These are phyloP conservation scores for Erinaceus europaeus DNA, from an alignment of 2,113 vertebrate species.

Conservation along the genomic window DNA sequence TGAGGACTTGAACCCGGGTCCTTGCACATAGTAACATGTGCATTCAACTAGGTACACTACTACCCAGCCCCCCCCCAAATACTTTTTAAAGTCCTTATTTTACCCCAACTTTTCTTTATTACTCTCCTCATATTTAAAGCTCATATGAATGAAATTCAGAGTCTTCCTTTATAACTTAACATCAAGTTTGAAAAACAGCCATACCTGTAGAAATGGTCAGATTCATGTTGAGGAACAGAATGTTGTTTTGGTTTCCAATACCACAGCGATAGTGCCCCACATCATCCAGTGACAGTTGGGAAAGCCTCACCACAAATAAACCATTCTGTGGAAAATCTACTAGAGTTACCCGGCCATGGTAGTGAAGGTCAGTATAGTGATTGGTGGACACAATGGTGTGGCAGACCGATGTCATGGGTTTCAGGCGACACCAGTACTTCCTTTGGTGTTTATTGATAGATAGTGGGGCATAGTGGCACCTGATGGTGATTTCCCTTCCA, in stretches of 20 bases:
- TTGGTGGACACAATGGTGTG: conserved; percentile 76
- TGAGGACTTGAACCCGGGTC: too few species aligned
- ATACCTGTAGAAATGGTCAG: conserved; percentile 74
- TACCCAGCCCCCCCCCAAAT: too few species aligned
- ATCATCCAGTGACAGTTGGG: conserved; percentile 57
- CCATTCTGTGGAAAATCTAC: conserved; percentile 37
- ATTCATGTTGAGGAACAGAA: conserved; percentile 60
- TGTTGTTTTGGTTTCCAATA: conserved; percentile 66
- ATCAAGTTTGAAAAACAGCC: rapidly evolving
- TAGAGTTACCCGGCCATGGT: conserved; percentile 64
- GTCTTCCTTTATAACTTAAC: neutral
- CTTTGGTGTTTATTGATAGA: conserved; percentile 74
- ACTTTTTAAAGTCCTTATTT: neutral
- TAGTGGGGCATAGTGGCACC: conserved; percentile 71
- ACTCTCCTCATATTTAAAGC: neutral
- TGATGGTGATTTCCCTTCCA: conserved; percentile 76
- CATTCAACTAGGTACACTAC: too few species aligned
- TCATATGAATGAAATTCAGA: neutral
- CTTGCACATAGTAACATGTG: too few species aligned
- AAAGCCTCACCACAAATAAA: conserved; percentile 70
- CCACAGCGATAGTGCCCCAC: conserved; percentile 79
- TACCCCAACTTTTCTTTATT: too few species aligned
- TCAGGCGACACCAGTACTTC: conserved; percentile 81
- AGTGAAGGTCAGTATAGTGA: neutral
- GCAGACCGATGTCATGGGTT: neutral